Evolutionary conservation across 2,797 vertebrate species (phyloP).

Genomic region (Garrulus glandarius): DNA sequence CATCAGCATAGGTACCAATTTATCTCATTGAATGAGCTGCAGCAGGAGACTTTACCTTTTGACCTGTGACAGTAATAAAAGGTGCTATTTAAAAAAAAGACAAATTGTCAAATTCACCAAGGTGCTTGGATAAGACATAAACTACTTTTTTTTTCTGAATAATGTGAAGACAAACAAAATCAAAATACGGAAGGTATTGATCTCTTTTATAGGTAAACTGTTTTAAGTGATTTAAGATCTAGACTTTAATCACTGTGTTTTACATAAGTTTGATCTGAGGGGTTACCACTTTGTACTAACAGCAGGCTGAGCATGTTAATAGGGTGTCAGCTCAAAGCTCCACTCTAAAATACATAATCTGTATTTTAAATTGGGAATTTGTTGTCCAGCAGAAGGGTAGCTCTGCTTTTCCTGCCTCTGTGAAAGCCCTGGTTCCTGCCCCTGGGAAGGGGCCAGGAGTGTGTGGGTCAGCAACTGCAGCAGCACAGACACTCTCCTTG

Average conservation of each 20-base stretch:
- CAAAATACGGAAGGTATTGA: not conserved
- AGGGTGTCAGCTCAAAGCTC: not conserved
- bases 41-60: not conserved
- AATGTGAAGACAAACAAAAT: not conserved
- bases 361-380: not conserved
- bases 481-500: too few species aligned
- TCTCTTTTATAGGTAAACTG: not conserved
- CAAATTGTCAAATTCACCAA: not conserved
- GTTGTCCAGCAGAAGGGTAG: not conserved
- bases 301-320: not conserved
- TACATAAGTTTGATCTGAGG: not conserved
- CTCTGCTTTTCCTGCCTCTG: not conserved
- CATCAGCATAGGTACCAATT: not conserved
- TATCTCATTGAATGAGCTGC: not conserved
- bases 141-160: not conserved
- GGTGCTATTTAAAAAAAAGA: not conserved
- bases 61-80: not conserved
- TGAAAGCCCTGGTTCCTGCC: not conserved
- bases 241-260: not conserved
- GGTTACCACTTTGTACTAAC: not conserved
- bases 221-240: not conserved
- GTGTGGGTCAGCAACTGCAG: fast-evolving
- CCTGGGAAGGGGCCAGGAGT: fast-evolving
- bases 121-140: not conserved
- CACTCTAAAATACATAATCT: not conserved